Conservation (phyloP, 2,113 vertebrate species). For the Rissa tridactyla region DNA sequence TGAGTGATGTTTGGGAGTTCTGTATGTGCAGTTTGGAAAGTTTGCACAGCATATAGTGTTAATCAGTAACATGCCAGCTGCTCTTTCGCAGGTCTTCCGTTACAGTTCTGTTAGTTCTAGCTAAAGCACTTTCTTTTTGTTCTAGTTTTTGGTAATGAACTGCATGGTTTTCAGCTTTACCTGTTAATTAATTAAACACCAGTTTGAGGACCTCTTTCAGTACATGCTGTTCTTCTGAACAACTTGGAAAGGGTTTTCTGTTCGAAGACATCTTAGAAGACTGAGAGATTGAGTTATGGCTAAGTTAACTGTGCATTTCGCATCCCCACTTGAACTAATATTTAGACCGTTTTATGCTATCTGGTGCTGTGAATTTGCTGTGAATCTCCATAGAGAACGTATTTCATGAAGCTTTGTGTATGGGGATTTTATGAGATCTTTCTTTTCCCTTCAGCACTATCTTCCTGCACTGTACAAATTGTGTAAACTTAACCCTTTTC, state of each 20-base stretch:
- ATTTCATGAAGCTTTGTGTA: background rate
- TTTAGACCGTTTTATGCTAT: background rate
- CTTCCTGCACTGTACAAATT: background rate
- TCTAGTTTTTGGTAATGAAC: background rate
- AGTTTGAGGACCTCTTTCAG: background rate
- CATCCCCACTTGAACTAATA: background rate
- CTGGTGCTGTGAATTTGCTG: slow-evolving; percentile 15
- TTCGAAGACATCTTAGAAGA: background rate
- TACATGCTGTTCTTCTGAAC: background rate
- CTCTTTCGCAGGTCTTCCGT: background rate
- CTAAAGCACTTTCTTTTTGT: background rate
- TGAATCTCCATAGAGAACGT: slow-evolving; percentile 16
- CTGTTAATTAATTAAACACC: background rate
- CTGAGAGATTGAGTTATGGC: background rate
- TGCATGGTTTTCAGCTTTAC: background rate
- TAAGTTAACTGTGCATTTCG: background rate
- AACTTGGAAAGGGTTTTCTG: background rate
- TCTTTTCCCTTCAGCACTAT: background rate
- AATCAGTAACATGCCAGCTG: background rate
- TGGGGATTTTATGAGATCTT: slow-evolving; percentile 5
- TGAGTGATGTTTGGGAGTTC: background rate
- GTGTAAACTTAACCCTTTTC: slow-evolving; percentile 42
- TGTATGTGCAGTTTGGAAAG: background rate
- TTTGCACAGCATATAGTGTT: background rate
- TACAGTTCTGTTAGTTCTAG: background rate